phyloP scores from a whole-genome alignment of 2,113 vertebrate species.

The Mormyrus lacerda region DNA sequence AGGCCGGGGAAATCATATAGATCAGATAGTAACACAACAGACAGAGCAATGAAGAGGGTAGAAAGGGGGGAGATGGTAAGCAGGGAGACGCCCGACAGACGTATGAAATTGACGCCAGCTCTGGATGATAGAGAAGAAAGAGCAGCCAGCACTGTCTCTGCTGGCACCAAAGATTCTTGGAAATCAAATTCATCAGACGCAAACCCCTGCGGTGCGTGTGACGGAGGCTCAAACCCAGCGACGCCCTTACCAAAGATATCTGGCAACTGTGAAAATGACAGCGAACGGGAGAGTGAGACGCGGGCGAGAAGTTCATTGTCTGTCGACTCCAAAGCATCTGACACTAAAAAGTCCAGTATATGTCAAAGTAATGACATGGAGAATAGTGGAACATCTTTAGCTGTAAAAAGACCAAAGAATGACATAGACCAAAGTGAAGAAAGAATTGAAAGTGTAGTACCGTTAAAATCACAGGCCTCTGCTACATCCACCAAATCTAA shows the following conservation, averaged over 20 bases:
- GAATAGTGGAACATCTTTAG: slow-evolving; percentile 13
- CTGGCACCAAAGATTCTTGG: slow-evolving; percentile 14
- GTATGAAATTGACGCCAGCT: slow-evolving; percentile 16
- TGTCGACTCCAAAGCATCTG: slow-evolving; percentile 34
- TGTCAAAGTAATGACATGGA: slow-evolving; percentile 34
- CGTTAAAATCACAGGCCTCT: slow-evolving; percentile 32
- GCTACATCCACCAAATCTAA: slow-evolving; percentile 13
- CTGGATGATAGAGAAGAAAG: slow-evolving; percentile 9
- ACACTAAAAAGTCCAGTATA: slow-evolving; percentile 38
- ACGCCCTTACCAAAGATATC: neutral
- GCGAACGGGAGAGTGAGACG: slow-evolving; percentile 13
- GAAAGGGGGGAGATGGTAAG: slow-evolving; percentile 5
- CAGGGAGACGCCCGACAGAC: slow-evolving; percentile 9
- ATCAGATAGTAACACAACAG: slow-evolving; percentile 19
- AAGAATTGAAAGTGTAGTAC: slow-evolving; percentile 20
- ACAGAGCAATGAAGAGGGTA: slow-evolving; percentile 20
- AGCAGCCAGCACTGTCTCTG: slow-evolving; percentile 19
- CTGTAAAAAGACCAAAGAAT: slow-evolving; percentile 16
- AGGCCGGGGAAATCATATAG: neutral
- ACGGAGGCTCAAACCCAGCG: neutral
- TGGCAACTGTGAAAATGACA: neutral
- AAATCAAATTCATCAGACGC: slow-evolving; percentile 8
- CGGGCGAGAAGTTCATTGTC: slow-evolving; percentile 46
- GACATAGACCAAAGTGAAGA: slow-evolving; percentile 30
- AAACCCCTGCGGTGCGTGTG: slow-evolving; percentile 25